phyloP scores from a whole-genome alignment of 2,888 invertebrate species.

The Carcina quercana region DNA sequence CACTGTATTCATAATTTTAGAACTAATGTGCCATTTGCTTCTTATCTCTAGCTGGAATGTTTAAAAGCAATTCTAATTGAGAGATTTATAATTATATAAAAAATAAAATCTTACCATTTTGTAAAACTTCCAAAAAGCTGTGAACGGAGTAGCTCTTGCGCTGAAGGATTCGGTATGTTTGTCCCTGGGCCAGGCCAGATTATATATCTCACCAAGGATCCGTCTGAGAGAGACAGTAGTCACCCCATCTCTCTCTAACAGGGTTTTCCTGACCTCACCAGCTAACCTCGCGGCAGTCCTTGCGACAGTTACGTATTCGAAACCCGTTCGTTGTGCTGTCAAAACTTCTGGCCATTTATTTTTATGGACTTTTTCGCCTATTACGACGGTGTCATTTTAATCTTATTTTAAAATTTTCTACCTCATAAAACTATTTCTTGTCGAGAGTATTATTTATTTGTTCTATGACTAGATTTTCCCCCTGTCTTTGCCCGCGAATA shows the following conservation, averaged over 20 bases:
- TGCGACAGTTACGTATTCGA: slow-evolving; percentile 10
- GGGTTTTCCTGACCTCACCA: slow-evolving; percentile 10
- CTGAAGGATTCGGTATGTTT: slow-evolving; percentile 1
- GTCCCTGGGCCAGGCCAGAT: slow-evolving; percentile 4
- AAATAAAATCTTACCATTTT: not conserved
- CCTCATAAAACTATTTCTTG: no score
- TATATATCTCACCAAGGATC: slow-evolving; percentile 15
- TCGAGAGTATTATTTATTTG: no score
- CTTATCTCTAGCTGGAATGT: no score
- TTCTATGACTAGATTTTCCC: no score
- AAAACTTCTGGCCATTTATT: no score
- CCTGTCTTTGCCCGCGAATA: no score
- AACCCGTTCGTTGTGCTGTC: slow-evolving; percentile 11
- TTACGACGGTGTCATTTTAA: no score
- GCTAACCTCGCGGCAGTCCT: slow-evolving; percentile 4
- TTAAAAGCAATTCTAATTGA: not conserved
- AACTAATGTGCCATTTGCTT: no score
- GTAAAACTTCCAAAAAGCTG: not conserved
- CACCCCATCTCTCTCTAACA: slow-evolving; percentile 9
- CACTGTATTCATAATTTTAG: no score
- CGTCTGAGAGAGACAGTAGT: slow-evolving; percentile 10
- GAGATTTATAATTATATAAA: not conserved
- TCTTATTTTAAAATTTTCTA: no score
- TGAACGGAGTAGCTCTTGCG: not conserved
- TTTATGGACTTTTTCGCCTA: no score